phyloP scores from a whole-genome alignment of 2,797 vertebrate genomes.

The Urophycis tenuis region DNA sequence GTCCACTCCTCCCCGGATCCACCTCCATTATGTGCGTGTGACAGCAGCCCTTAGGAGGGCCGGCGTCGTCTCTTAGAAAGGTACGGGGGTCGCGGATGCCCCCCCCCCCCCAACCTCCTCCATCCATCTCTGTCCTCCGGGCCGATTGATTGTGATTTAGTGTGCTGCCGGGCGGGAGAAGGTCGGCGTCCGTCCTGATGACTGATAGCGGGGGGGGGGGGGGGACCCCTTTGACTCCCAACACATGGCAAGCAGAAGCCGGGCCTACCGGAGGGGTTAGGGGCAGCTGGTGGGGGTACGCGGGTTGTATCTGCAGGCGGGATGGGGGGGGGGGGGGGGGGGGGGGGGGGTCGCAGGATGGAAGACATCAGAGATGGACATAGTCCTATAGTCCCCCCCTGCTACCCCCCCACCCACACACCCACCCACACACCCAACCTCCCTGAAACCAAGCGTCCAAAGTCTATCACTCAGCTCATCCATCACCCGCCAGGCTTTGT shows the following conservation, averaged over 20 bases:
- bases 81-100: conserved; percentile 58
- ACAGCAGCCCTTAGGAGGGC: conserved; percentile 61
- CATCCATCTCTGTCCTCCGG: conserved; percentile 74
- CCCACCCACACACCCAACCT: conserved; percentile 47
- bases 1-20: conserved; percentile 51
- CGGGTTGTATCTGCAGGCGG: conserved; percentile 39
- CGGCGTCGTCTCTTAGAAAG: conserved; percentile 50
- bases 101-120: too few relatives aligned
- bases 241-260: conserved; percentile 66
- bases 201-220: conserved; percentile 70
- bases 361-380: conserved; percentile 57
- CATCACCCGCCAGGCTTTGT: conserved; percentile 67
- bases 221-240: conserved; percentile 63
- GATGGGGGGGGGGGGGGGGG: conserved; percentile 21
- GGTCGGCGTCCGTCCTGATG: conserved; percentile 62
- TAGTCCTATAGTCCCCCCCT: not conserved
- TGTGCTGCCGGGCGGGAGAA: conserved; percentile 45
- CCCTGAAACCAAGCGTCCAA: conserved; percentile 50
- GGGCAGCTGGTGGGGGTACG: conserved; percentile 70
- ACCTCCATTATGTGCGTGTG: conserved; percentile 63
- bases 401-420: too few relatives aligned
- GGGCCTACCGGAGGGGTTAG: conserved; percentile 62
- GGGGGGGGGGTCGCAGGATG: conserved; percentile 52
- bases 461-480: conserved; percentile 69
- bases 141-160: conserved; percentile 65